Base-by-base conservation (phyloP, 1,140 invertebrate species). In the Galendromus occidentalis region DNA sequence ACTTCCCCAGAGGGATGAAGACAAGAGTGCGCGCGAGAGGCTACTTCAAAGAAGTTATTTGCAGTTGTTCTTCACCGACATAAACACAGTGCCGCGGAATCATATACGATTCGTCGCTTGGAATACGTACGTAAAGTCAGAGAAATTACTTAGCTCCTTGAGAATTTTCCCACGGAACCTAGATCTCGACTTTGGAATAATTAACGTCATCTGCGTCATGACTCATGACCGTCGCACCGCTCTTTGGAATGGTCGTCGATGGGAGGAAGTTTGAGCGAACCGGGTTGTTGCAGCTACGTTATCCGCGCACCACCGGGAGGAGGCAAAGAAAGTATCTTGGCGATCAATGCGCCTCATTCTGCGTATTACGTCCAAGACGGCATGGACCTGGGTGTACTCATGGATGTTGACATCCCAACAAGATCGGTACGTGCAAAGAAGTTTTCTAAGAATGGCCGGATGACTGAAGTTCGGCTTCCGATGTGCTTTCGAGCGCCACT, bases 331-430 rank as follows among this genome's bases (percentile, higher is more conserved):
- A 66, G 68, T 18, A 79, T 84, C 22, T 80, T 81, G 30, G 76
- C 87, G 1, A 80, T 84, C 0, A 84, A 85, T 18, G 83, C 83
- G 1, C 87, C 86, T 4, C 88, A 86, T 73, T 83, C 82, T 69
- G 84, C 86, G 67, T 91, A 90, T 73, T 91, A 89, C 73, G 83
- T 86, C 7, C 87, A 89, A 72, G 86, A 89, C 65, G 83, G 81
- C 25, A 80, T 81, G 0, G 87, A 90, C 72, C 87, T 89, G 71
- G 86, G 86, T 1, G 83, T 87, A 44, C 85, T 87, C 71, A 87
- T 88, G 84, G 86, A 87, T 71, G 86, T 86, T 1, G 82, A 85
- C 68, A 79, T 91, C 1, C 80, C 82, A 0, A 82, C 87, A 7
- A 84, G 85, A 74, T 85, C 87, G 75, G 84, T 89, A 72, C 76